A percentile compares a stretch with the other conserved stretches of the same genome.
phyloP scores from a whole-genome alignment of 2,888 invertebrate genomes.

The Cataglyphis cursor region DNA sequence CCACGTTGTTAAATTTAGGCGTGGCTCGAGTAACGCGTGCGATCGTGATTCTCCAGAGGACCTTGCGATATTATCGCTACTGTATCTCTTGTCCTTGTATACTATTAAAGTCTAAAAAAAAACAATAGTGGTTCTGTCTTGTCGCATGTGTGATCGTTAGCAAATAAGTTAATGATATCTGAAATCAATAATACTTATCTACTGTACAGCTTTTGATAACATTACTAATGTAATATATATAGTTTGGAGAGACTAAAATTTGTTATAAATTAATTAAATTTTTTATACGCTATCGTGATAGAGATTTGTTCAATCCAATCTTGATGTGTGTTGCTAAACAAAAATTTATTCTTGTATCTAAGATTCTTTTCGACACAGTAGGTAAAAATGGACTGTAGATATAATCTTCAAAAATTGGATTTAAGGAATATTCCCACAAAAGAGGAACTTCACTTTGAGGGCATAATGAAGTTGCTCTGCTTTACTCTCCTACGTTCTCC shows the following conservation, averaged over 20 bases:
- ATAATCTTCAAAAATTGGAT: not conserved
- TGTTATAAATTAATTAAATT: not conserved
- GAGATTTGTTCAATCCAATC: not conserved
- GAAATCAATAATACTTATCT: not conserved
- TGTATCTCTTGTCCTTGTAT: not conserved
- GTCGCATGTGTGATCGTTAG: not conserved
- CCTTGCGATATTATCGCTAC: constrained; percentile 12
- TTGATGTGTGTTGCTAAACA: not conserved
- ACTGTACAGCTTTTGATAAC: not conserved
- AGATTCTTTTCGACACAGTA: not conserved
- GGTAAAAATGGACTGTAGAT: not conserved
- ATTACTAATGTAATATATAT: not conserved
- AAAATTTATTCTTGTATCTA: not conserved
- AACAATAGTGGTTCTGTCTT: not conserved
- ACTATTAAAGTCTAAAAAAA: constrained; percentile 32
- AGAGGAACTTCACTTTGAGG: constrained; percentile 5
- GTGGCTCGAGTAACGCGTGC: constrained; percentile 20
- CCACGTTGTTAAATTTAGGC: constrained; percentile 28
- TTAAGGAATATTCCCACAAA: constrained; percentile 11
- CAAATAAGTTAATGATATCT: not conserved
- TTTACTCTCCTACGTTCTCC: not conserved
- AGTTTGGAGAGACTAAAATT: not conserved
- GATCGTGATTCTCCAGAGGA: constrained; percentile 31
- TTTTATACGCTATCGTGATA: not conserved
- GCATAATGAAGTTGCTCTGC: constrained; percentile 4